Evolutionary conservation across 2,797 vertebrate genomes (phyloP).

Genomic region (Rhynchonycteris naso): DNA sequence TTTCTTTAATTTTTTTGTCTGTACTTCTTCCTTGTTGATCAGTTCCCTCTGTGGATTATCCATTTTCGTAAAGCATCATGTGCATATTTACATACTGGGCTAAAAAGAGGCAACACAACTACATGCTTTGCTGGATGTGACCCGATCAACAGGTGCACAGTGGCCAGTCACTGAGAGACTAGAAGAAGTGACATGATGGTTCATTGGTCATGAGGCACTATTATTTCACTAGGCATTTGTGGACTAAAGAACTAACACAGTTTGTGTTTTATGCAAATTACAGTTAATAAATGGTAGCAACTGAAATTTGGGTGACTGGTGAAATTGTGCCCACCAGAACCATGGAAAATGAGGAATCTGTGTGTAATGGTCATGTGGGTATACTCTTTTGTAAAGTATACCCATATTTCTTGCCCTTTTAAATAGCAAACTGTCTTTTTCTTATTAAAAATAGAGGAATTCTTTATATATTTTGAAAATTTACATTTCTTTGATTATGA

Average conservation of each 20-base stretch:
- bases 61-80: not conserved
- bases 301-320: not conserved
- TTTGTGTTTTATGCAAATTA: not conserved
- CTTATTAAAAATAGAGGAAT: not conserved
- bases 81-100: not conserved
- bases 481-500: not conserved
- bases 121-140: not conserved
- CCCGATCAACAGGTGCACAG: not conserved
- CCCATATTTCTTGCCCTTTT: not conserved
- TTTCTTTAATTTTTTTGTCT: not conserved
- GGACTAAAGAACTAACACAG: not conserved
- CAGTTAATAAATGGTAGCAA: not conserved
- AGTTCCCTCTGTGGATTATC: not conserved
- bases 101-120: not conserved
- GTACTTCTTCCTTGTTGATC: not conserved
- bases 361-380: not conserved
- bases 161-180: not conserved
- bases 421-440: not conserved
- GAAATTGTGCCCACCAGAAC: not conserved
- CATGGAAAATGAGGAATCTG: not conserved
- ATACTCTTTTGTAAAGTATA: not conserved
- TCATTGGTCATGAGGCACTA: not conserved
- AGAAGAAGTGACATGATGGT: not conserved
- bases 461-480: not conserved
- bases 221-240: not conserved